Evolutionary conservation across 2,888 invertebrate genomes (phyloP), one percentile per base, ranked within the genome.

Genomic region (Tachystola acroxantha): DNA sequence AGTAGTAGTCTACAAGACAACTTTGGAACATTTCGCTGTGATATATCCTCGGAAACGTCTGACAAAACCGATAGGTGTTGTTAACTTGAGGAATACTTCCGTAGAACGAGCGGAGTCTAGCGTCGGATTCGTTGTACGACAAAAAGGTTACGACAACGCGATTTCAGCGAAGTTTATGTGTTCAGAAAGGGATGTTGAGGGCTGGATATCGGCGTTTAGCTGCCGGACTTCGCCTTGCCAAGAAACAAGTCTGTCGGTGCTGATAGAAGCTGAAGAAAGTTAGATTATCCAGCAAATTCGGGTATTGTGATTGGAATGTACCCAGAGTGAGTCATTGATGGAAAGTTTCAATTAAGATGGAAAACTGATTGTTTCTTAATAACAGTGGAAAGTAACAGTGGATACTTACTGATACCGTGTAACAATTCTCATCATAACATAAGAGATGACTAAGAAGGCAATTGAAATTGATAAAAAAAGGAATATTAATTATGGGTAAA

Each of bases 11-110:
- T 91, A 91, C 63, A 80, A 88, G 42, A 91, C 91, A 3, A 88
- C 90, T 30, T 68, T 90, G 57, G 91, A 91, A 57, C 91, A 91
- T 53, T 91, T 91, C 53, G 90, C 90, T 1, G 91, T 91, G 5
- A 88, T 91, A 19, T 91, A 90, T 48, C 91, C 91, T 5, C 88
- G 90, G 64, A 90, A 90, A 69, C 88, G 90, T 54, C 77, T 91
- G 7, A 88, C 90, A 44, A 88, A 90, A 46, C 88, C 91, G 0
- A 70, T 89, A 24, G 90, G 90, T 0, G 91, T 91, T 1, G 79
- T 91, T 26, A 91, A 91, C 63, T 64, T 91, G 44, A 78, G 88
- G 50, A 91, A 90, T 53, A 90, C 90, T 7, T 74, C 69, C n/a
- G 84, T 90, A 29, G 89, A 90, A 48, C 78, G 84, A 32, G 76